Evolutionary conservation across 2,113 vertebrate genomes (phyloP), one percentile per base, ranked within the genome.

Genomic region (Pomatorhinus ruficollis): DNA sequence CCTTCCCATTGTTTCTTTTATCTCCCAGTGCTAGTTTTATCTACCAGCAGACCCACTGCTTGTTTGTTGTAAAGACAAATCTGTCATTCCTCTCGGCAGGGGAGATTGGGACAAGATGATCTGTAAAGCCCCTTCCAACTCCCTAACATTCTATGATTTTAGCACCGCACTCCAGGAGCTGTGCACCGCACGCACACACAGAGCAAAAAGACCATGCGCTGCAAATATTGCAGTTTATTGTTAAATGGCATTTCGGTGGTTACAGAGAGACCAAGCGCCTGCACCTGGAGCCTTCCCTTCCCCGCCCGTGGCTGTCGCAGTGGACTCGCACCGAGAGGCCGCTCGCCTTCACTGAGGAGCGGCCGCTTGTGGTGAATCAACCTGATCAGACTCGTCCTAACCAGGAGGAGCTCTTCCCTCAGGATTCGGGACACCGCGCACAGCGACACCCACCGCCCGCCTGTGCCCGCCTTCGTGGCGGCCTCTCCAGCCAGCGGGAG

Each of bases 391-490:
- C 53, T 23, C 16, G 35, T n/a, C 35, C 30, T 8, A 7, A 54
- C 14, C 3, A 13, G 0, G 28, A n/a, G 5, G 7, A 52, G 21
- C 24, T 53, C 52, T 11, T 2, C 15, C 21, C n/a, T 18, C n/a
- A n/a, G 30, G 24, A 4, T 17, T 12, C 20, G 3, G 25, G 1
- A 40, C 14, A 10, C 0, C 1, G 12, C 9, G 20, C 16, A 75
- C 45, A 66, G 4, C 31, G 1, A 10, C 6, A 10, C 11, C 24
- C 8, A 0, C 10, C 8, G 7, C 25, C 44, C 3, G 3, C 3
- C 35, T 2, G 15, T 1, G 50, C 4, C 9, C 0, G 11, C 2
- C 6, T 0, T 24, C 11, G 1, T 1, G 33, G 30, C 31, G 4
- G 6, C 27, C 10, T 2, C n/a, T 9, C 1, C 49, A 10, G n/a